Evolutionary conservation across 2,113 vertebrate species (phyloP), one percentile per base, ranked within the genome.

Genomic region (Pogonocichla stellata): DNA sequence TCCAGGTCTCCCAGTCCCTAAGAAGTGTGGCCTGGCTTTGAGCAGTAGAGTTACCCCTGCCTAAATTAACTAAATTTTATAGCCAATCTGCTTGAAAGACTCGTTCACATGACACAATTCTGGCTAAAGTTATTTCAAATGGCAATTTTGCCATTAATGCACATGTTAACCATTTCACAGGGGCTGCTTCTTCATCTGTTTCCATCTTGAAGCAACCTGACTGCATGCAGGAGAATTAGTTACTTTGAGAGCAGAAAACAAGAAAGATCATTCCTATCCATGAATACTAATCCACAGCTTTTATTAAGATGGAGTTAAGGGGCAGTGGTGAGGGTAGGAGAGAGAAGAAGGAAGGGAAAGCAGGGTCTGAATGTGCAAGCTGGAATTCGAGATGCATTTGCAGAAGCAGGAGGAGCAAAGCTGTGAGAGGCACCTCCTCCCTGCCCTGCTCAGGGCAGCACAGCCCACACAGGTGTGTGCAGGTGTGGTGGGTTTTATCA

Each of bases 401-500:
- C 22, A 54, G 43, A 40, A 65, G 14, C 9, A 15, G 19, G 15
- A 56, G 53, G 15, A 64, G 43, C 18, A 70, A 24, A 58, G 14
- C 40, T 83, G 20, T 11, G 14, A 70, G 20, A 34, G 7, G 25
- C 23, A n/a, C 2, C 4, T 79, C 50, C 66, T 33, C 8, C 34
- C 62, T 54, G 47, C 8, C 57, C 19, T 87, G 25, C 24, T 34
- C 19, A 12, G 24, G 19, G 33, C 12, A 57, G 8, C 15, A 33
- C 5, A 60, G 28, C 42, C 57, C 3, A 0, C 26, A 36, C 2
- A 5, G 6, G 5, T 29, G 23, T 29, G 4, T 51, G 40, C 47
- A 78, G 0, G 0, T 77, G 50, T 62, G 50, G 19, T 23, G 2
- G 1, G 20, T 18, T 57, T 24, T 36, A 8, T 23, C 22, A 4